Conservation (phyloP, 1,140 invertebrate genomes). For the Drosophila tsacasi region DNA sequence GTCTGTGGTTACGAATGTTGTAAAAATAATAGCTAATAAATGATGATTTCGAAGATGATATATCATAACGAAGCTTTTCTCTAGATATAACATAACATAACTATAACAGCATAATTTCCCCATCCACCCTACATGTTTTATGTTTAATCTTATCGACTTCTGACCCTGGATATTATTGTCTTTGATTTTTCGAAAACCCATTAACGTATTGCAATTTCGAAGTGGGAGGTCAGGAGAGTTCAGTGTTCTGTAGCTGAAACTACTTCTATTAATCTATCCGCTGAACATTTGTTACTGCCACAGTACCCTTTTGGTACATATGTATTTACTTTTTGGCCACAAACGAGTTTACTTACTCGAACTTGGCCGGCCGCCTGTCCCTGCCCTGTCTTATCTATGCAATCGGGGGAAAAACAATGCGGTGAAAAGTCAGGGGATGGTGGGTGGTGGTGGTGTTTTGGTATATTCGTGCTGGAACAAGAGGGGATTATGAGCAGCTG, state of each 20-base stretch:
- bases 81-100: not conserved
- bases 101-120: not conserved
- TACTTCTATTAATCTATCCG: not conserved
- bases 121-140: not conserved
- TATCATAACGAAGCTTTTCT: not conserved
- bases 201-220: not conserved
- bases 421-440: not conserved
- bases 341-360: constrained; percentile 44
- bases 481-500: constrained; percentile 38
- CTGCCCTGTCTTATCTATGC: constrained; percentile 64
- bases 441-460: not conserved
- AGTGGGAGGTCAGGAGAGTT: not conserved
- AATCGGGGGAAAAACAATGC: constrained; percentile 49
- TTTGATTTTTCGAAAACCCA: not conserved
- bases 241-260: not conserved
- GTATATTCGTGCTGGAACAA: not conserved
- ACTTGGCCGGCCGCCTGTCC: constrained; percentile 18
- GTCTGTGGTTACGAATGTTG: too few relatives aligned
- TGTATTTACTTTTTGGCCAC: constrained; percentile 4
- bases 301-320: not conserved
- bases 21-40: not conserved
- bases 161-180: not conserved
- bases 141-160: not conserved
- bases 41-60: not conserved
- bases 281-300: constrained; percentile 8